Percentiles rank a stretch among this genome's conserved stretches.
Evolutionary conservation across 2,797 vertebrate genomes (phyloP).

Genomic region (Florisuga fusca): DNA sequence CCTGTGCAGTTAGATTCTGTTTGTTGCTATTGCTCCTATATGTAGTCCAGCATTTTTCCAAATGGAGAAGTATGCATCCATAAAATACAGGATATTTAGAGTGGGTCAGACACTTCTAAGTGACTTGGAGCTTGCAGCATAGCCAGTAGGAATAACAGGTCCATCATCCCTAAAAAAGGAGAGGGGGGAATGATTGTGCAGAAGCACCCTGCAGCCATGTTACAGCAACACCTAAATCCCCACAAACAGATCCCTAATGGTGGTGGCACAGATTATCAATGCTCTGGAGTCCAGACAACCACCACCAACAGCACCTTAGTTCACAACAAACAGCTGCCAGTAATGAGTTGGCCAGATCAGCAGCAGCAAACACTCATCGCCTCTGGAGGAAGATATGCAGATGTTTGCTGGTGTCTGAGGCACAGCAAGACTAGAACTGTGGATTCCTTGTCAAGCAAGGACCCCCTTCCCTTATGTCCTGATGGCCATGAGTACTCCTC

Average conservation of each 20-base stretch:
- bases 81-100: not conserved
- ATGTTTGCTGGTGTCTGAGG: not conserved
- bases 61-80: not conserved
- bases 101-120: not conserved
- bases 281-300: fast-evolving
- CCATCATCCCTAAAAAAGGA: not conserved
- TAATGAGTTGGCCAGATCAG: not conserved
- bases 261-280: not conserved
- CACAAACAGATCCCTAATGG: not conserved
- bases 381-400: not conserved
- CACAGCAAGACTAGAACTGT: not conserved
- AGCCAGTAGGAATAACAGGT: not conserved
- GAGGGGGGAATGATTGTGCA: not conserved
- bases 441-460: not conserved
- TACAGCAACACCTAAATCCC: not conserved
- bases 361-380: not conserved
- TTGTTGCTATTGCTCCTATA: not conserved
- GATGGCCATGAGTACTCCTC: not conserved
- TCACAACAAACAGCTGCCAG: not conserved
- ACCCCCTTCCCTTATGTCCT: fast-evolving
- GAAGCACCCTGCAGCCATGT: not conserved
- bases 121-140: not conserved
- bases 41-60: not conserved
- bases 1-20: not conserved
- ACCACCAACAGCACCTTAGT: not conserved